Evolutionary conservation across 2,113 vertebrate genomes (phyloP).

Genomic region (Campylomormyrus tamandua): DNA sequence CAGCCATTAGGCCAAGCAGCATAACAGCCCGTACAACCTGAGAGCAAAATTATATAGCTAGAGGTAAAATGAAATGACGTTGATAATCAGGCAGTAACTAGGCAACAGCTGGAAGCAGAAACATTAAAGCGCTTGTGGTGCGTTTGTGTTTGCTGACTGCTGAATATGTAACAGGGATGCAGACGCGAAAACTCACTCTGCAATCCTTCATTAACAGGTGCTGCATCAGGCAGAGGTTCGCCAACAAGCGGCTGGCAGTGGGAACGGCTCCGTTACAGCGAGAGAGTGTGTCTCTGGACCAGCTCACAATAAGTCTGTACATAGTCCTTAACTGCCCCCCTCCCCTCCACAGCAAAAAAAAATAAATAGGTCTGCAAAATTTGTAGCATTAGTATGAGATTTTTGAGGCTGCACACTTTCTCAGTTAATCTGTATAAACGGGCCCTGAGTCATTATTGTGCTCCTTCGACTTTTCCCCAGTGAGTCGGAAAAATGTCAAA

Average conservation of each 20-base stretch:
- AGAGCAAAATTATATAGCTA: background rate
- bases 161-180: background rate
- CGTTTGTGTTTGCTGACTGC: background rate
- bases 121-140: background rate
- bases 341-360: background rate
- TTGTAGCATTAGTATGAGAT: background rate
- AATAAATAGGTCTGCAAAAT: background rate
- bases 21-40: background rate
- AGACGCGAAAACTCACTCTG: background rate
- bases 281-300: background rate
- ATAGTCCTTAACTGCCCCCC: background rate
- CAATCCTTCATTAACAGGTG: background rate
- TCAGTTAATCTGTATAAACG: background rate
- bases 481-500: background rate
- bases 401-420: background rate
- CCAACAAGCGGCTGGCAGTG: background rate
- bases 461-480: background rate
- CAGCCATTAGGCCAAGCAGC: background rate
- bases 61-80: background rate
- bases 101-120: slow-evolving; percentile 1
- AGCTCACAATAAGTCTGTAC: background rate
- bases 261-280: background rate
- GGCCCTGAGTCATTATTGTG: background rate
- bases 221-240: background rate
- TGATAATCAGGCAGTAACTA: background rate